Conservation (phyloP, 1,140 invertebrate species). For the Bombus haemorrhoidalis region DNA sequence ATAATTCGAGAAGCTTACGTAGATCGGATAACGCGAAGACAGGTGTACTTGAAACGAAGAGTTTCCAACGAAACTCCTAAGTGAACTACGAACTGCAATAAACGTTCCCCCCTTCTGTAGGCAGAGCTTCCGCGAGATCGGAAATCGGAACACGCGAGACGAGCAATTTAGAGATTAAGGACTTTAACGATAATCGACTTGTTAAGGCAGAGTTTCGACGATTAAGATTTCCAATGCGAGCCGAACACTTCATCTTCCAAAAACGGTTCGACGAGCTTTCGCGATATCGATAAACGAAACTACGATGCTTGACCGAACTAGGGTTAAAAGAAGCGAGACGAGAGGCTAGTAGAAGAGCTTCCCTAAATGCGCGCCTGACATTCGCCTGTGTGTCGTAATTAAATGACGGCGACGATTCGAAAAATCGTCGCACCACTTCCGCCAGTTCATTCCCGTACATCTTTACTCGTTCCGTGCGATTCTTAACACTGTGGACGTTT, state of each 20-base stretch:
- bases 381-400: neutral
- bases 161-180: constrained; percentile 19
- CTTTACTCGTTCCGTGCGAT: too few species aligned
- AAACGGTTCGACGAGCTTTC: neutral
- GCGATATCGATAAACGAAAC: neutral
- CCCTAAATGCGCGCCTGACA: neutral
- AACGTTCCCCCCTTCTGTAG: neutral
- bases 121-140: neutral
- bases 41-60: too few species aligned
- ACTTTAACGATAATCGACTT: neutral
- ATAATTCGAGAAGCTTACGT: too few species aligned
- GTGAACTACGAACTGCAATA: neutral
- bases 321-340: neutral
- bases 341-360: neutral
- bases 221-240: neutral
- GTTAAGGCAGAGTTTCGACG: neutral
- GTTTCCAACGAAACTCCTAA: neutral
- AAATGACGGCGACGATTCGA: neutral
- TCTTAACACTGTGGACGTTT: too few species aligned
- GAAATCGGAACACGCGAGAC: neutral
- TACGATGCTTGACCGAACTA: neutral
- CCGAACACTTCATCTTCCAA: neutral
- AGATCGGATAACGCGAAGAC: too few species aligned
- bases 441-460: too few species aligned
- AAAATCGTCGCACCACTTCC: too few species aligned